These are phyloP conservation scores for Gastrophysa polygoni DNA, from an alignment of 2,888 invertebrate genomes.

Conservation along the genomic window DNA sequence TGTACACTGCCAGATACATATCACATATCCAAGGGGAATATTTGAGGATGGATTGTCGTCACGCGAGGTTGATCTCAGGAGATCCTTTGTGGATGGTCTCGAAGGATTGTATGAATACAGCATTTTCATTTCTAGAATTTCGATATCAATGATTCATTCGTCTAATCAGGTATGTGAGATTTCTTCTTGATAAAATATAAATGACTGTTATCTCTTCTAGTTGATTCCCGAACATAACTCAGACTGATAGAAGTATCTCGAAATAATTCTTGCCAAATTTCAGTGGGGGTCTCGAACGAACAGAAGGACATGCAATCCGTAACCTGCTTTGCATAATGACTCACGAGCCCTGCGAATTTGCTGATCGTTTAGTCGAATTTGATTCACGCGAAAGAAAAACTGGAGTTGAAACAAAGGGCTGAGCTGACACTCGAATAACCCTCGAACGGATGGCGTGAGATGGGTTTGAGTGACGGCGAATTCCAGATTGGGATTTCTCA, in stretches of 20 bases:
- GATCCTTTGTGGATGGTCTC: too few relatives aligned
- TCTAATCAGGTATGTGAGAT: too few relatives aligned
- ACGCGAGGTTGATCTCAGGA: too few relatives aligned
- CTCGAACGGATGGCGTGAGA: background rate
- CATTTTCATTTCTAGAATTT: too few relatives aligned
- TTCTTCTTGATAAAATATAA: too few relatives aligned
- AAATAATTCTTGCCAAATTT: constrained; percentile 37
- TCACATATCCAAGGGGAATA: too few relatives aligned
- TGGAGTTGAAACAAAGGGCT: background rate
- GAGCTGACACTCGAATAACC: background rate
- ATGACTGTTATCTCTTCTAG: background rate
- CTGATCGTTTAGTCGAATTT: constrained; percentile 47
- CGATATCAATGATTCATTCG: too few relatives aligned
- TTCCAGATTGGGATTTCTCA: too few relatives aligned
- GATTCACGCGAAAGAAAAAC: background rate
- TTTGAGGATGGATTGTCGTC: too few relatives aligned
- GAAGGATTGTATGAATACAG: too few relatives aligned
- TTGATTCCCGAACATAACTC: too few relatives aligned
- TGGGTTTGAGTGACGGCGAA: background rate
- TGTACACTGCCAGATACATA: too few relatives aligned
- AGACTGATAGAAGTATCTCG: constrained; percentile 27
- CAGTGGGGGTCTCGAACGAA: constrained; percentile 46
- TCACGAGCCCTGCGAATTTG: constrained; percentile 49
- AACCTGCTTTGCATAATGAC: constrained; percentile 48
- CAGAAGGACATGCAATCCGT: constrained; percentile 42